Base-by-base conservation (phyloP, 2,113 vertebrate genomes). In the Pluvianellus socialis region DNA sequence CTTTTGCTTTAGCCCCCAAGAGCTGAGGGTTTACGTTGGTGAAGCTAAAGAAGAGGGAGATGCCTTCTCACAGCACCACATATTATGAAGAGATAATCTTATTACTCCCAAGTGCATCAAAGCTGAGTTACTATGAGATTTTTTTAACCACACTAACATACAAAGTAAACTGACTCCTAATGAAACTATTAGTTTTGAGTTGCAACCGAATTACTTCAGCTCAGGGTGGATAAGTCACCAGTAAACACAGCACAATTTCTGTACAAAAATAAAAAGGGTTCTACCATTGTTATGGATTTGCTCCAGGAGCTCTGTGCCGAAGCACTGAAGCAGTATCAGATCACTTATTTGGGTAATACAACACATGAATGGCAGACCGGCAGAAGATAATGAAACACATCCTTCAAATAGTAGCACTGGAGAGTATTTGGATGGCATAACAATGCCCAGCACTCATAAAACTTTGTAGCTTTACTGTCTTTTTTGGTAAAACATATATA, bases 361-460 rank as follows among this genome's bases (percentile, higher is more conserved):
- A 55, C 95, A 68, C 92, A 93, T 26, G 79, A 91, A 94, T 75
- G 87, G 93, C 81, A 87, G 86, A 53, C 87, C n/a, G 66, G 94
- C 83, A 80, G 74, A 88, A 97, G 92, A 92, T 94, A 98, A 96
- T 86, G 72, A 93, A 97, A 98, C 88, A 89, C 75, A 95, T 93
- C 94, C 93, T 91, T 98, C 90, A 98, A 96, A 91, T 28, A 92
- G 89, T 59, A 92, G 95, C 91, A 94, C 92, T n/a, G 92, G 94
- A 97, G 95, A 91, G 92, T 17, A 89, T 90, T 86, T 96, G 92
- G 73, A 94, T 88, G 88, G 92, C 88, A 95, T 92, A 97, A 87
- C 93, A 84, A 96, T 13, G n/a, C 93, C 93, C 59, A 93, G 81
- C 55, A 70, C 87, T 95, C 91, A 71, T 42, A 79, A 95, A 92